Evolutionary conservation across 2,888 invertebrate genomes (phyloP), one percentile per base, ranked within the genome.

Genomic region (Apantesis nais): DNA sequence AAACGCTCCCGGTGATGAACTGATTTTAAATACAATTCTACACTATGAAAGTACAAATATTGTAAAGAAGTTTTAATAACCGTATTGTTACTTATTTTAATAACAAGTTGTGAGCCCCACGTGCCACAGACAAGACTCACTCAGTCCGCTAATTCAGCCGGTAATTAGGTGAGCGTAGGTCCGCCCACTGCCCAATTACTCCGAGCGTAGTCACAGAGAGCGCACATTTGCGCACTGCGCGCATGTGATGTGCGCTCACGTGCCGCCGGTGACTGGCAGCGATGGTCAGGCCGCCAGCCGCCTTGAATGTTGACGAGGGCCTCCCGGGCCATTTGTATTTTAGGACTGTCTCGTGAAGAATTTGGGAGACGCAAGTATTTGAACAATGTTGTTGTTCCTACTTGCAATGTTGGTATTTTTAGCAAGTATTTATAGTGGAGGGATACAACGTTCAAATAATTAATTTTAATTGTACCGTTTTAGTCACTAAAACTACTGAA

Each of bases 121-220:
- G n/a, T 48, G 25, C 8, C 12, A 37, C 39, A 68, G 68, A 39
- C 58, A 64, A 34, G n/a, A 62, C 68, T 37, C 62, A 34, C 63
- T 64, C 68, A 44, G 55, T 64, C 75, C 66, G 74, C 79, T 60
- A 72, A 78, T 73, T 78, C 78, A 78, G 76, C 68, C 75, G 71
- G 70, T 81, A 80, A 82, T 80, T 75, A 81, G 66, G 65, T 67
- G 74, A 73, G 64, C 62, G 72, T 73, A 61, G 70, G 25, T 73
- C 48, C 72, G 70, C 70, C 78, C 76, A 70, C 77, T 62, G 71
- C 70, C 74, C 81, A 74, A 80, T 79, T 78, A 81, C 78, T 66
- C 60, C 31, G 62, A 25, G 68, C 52, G 60, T 8, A 62, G 60
- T 55, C 25, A 19, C 66, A 58, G 31, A 60, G 67, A 44, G 61